phyloP scores from a whole-genome alignment of 1,140 invertebrate species.

The Heliconius hewitsoni region DNA sequence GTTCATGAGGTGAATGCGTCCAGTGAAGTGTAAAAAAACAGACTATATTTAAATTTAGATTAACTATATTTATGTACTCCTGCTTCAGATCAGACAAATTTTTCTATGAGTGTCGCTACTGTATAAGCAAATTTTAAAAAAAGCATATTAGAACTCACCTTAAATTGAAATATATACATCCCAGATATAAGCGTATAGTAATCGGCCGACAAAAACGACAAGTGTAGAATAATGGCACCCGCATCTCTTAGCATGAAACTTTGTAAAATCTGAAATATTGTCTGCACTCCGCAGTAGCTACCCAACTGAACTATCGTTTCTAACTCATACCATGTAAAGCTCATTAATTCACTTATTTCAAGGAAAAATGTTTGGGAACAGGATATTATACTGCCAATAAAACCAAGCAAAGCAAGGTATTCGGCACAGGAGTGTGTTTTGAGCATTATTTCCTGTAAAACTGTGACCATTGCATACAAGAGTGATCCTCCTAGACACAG shows the following conservation, averaged over 20 bases:
- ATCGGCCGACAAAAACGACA: slow-evolving; percentile 91
- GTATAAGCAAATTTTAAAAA: neutral
- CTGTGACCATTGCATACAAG: slow-evolving; percentile 91
- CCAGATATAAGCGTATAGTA: slow-evolving; percentile 92
- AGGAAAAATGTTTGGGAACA: slow-evolving; percentile 87
- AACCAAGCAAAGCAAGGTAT: slow-evolving; percentile 92
- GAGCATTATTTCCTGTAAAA: slow-evolving; percentile 91
- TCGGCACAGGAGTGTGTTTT: slow-evolving; percentile 90
- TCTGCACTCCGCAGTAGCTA: slow-evolving; percentile 82
- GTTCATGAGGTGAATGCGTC: too few relatives aligned
- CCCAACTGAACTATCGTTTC: slow-evolving; percentile 73
- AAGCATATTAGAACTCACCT: slow-evolving; percentile 82
- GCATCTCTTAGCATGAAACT: slow-evolving; percentile 89
- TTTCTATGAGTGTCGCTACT: too few relatives aligned
- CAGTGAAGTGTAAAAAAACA: too few relatives aligned
- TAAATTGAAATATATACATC: slow-evolving; percentile 90
- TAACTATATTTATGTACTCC: too few relatives aligned
- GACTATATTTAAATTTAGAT: too few relatives aligned
- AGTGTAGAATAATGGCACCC: slow-evolving; percentile 90
- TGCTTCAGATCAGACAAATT: too few relatives aligned
- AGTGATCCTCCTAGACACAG: slow-evolving; percentile 90
- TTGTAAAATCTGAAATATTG: slow-evolving; percentile 89
- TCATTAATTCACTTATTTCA: slow-evolving; percentile 80
- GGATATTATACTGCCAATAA: slow-evolving; percentile 90
- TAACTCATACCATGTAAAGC: slow-evolving; percentile 81